Evolutionary conservation across 2,888 invertebrate species (phyloP), one percentile per base, ranked within the genome.

Genomic region (Laothoe populi): DNA sequence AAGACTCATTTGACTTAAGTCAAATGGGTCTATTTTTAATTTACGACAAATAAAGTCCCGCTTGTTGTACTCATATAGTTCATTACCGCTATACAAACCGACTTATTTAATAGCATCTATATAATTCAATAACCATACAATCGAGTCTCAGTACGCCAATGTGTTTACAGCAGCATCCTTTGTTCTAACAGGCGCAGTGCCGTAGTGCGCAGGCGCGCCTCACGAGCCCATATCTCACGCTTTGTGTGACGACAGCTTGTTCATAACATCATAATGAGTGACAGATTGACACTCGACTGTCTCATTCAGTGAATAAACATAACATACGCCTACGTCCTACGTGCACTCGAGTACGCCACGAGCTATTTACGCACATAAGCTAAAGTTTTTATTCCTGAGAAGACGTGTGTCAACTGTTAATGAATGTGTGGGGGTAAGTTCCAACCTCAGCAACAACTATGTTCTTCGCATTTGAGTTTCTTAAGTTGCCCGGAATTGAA

Each of bases 111-210:
- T 38, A 38, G 38, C 11, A 0, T 38, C n/a, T 26, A 4, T n/a
- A n/a, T 26, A 8, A 49, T 53, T 53, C 31, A 53, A 53, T 53
- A 19, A 53, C 4, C 53, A 11, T 16, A 53, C 53, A 53, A 35
- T 53, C 16, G 19, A 8, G 19, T 11, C 31, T 53, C 31, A 46
- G 46, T 53, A 53, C 53, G 35, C 53, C 53, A 53, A 31, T 19
- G 31, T 31, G 19, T 53, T 53, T 53, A 48, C 48, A 48, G 24
- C n/a, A 31, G 53, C 35, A 21, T 13, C 46, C 23, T 46, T 53
- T 53, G 53, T 31, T 16, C 19, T 35, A 35, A 31, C 46, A 23
- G 46, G 4, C 23, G 23, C 23, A 16, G 23, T 1, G 44, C 16
- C 16, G n/a, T 16, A 10, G 11, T 38, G 38, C 38, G 38, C 38